These are phyloP conservation scores for Drosophila simulans DNA, from an alignment of 1,140 invertebrate species.

Conservation along the genomic window DNA sequence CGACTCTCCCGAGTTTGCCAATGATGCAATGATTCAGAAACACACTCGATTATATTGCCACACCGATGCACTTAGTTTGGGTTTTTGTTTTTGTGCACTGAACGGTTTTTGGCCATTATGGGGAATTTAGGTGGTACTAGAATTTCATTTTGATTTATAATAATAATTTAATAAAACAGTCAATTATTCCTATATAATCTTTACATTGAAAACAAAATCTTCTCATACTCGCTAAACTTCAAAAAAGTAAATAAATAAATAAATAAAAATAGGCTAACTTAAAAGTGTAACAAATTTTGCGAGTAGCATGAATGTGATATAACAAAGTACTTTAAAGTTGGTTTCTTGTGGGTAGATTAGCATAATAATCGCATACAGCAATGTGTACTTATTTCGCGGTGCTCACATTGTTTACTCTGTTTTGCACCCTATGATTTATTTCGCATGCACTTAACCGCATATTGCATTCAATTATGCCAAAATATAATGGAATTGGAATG, in stretches of 20 bases:
- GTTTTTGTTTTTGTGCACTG: constrained; percentile 7
- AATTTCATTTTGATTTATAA: neutral
- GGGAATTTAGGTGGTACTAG: neutral
- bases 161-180: neutral
- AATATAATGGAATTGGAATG: constrained; percentile 11
- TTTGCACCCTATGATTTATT: constrained; percentile 7
- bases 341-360: too few relatives aligned
- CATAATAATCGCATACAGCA: too few relatives aligned
- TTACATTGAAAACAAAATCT: too few relatives aligned
- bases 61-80: constrained; percentile 18
- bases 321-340: too few relatives aligned
- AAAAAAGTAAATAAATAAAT: too few relatives aligned
- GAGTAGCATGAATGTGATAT: too few relatives aligned
- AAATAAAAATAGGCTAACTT: too few relatives aligned
- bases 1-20: constrained; percentile 24
- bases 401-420: neutral
- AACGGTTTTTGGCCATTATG: neutral
- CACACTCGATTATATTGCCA: constrained; percentile 42
- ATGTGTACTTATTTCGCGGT: neutral
- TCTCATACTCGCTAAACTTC: too few relatives aligned
- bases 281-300: too few relatives aligned
- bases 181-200: too few relatives aligned
- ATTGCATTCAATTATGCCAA: constrained; percentile 29
- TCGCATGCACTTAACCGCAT: constrained; percentile 9
- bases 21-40: constrained; percentile 39